Conservation (phyloP, 2,888 invertebrate species). For the Polia nebulosa region DNA sequence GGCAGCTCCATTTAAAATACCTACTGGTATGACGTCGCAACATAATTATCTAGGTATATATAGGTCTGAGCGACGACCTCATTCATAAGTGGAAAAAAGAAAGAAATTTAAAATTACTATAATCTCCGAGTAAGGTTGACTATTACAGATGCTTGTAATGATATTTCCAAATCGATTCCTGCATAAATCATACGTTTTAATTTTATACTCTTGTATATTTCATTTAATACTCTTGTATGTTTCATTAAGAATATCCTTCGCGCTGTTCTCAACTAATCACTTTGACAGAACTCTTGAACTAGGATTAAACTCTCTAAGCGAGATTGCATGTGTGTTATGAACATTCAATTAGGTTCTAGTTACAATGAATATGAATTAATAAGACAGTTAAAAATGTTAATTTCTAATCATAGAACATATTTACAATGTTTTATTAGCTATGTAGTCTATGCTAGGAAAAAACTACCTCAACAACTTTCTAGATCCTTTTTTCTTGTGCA, state of each 20-base stretch:
- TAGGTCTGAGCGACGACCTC: not conserved
- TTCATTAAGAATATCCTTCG: constrained; percentile 2
- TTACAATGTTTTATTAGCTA: too few species aligned
- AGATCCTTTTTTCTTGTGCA: too few species aligned
- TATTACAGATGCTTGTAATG: not conserved
- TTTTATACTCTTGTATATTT: not conserved
- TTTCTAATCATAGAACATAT: too few species aligned
- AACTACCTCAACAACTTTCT: too few species aligned
- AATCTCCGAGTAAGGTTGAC: not conserved
- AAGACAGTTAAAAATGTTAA: not conserved
- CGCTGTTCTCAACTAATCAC: constrained; percentile 21
- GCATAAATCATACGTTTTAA: not conserved
- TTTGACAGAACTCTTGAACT: constrained; percentile 22
- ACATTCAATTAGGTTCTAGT: not conserved
- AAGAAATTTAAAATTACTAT: not conserved
- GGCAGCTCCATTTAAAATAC: too few species aligned
- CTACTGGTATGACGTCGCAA: too few species aligned
- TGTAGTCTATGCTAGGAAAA: too few species aligned
- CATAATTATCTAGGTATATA: too few species aligned
- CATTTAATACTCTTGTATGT: not conserved
- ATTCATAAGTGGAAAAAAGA: not conserved
- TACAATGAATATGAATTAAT: not conserved
- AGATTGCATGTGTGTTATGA: constrained; percentile 4
- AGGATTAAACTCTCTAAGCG: constrained; percentile 7
- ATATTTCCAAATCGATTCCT: not conserved